Conservation (phyloP, 2,797 vertebrate species). For the Girardinus metallicus region DNA sequence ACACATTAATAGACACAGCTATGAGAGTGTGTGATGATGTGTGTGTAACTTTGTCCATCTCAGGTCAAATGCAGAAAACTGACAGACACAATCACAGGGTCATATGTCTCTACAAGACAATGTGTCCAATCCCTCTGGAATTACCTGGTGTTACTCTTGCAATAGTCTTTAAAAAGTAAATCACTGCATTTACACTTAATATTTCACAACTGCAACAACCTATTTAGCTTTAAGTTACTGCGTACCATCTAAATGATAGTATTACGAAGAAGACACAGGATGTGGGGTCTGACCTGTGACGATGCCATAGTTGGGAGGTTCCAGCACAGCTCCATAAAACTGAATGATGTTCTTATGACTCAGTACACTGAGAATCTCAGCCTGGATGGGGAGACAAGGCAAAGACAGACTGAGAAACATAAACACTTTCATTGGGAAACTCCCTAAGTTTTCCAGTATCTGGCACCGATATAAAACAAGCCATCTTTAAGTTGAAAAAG, state of each 20-base stretch:
- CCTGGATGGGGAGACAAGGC: slow-evolving; percentile 75
- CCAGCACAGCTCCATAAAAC: slow-evolving; percentile 96
- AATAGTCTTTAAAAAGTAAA: not conserved
- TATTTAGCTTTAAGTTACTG: slow-evolving; percentile 1
- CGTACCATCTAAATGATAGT: slow-evolving; percentile 19
- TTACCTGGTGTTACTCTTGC: slow-evolving; percentile 2
- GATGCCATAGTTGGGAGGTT: slow-evolving; percentile 97
- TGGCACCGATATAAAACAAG: slow-evolving; percentile 13
- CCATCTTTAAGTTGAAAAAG: slow-evolving; percentile 4
- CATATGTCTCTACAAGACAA: not conserved
- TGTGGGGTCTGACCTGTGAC: slow-evolving; percentile 90
- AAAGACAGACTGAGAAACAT: slow-evolving; percentile 32
- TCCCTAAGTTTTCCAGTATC: slow-evolving; percentile 8
- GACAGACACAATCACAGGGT: slow-evolving; percentile 1
- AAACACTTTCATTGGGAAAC: slow-evolving; percentile 18
- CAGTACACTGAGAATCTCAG: slow-evolving; percentile 97
- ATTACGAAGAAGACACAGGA: slow-evolving; percentile 17
- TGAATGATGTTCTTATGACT: slow-evolving; percentile 99
- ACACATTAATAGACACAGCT: slow-evolving; percentile 52
- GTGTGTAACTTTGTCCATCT: slow-evolving; percentile 9
- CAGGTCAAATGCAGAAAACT: slow-evolving; percentile 33
- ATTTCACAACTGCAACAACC: not conserved
- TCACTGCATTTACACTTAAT: slow-evolving; percentile 1
- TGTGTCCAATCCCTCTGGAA: not conserved
- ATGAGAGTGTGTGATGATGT: slow-evolving; percentile 35